A percentile compares a stretch with the other conserved stretches of the same genome.
Evolutionary conservation across 1,140 invertebrate genomes (phyloP).

Genomic region (Saccostrea echinata): DNA sequence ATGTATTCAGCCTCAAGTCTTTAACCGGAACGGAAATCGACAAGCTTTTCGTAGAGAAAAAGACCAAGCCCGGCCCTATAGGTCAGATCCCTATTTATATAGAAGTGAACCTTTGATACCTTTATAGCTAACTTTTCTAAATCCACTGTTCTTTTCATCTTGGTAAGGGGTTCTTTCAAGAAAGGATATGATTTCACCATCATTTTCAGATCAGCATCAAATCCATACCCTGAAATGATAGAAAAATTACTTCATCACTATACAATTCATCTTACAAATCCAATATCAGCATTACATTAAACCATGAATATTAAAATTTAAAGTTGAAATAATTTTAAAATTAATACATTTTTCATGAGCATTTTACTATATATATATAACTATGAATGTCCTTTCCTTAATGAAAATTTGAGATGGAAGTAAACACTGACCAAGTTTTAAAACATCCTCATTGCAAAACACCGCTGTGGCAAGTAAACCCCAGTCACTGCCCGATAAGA

Average conservation of each 20-base stretch:
- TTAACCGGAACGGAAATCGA: too few relatives aligned
- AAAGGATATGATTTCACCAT: conserved; percentile 82
- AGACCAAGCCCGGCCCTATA: too few relatives aligned
- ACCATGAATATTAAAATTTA: too few relatives aligned
- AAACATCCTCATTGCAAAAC: conserved; percentile 74
- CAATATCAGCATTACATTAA: too few relatives aligned
- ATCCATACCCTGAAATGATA: conserved; percentile 81
- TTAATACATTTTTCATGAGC: too few relatives aligned
- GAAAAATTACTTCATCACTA: not conserved
- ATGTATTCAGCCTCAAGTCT: too few relatives aligned
- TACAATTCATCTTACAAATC: too few relatives aligned
- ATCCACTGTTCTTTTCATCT: conserved; percentile 69
- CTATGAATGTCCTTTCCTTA: too few relatives aligned
- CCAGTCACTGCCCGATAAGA: conserved; percentile 75
- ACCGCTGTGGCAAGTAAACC: conserved; percentile 65
- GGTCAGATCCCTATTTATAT: too few relatives aligned
- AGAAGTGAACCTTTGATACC: conserved; percentile 39
- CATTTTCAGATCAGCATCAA: conserved; percentile 83
- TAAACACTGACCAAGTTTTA: conserved; percentile 76
- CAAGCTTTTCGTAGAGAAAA: too few relatives aligned
- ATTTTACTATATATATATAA: not conserved
- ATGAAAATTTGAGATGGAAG: not conserved
- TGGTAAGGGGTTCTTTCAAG: conserved; percentile 76
- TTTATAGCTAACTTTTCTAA: conserved; percentile 67
- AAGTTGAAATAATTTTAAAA: too few relatives aligned